Conservation (phyloP, 1,140 invertebrate genomes). For the Drosophila pruinosa region DNA sequence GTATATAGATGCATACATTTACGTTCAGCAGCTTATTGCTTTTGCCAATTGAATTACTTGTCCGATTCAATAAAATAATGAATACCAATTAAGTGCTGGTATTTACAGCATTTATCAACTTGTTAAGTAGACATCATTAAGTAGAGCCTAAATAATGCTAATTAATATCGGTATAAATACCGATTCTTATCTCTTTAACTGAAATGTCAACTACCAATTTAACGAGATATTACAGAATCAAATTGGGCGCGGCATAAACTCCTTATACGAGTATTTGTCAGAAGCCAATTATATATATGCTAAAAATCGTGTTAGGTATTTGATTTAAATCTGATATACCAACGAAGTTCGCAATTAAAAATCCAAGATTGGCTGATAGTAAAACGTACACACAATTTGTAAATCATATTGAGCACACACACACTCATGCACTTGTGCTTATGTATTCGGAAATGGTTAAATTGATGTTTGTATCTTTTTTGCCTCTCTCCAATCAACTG, state of each 20-base stretch:
- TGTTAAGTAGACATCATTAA: not conserved
- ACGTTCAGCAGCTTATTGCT: not conserved
- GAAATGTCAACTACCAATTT: no score
- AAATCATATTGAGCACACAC: conserved; percentile 14
- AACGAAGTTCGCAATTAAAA: not conserved
- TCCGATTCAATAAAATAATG: conserved; percentile 15
- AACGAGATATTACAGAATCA: no score
- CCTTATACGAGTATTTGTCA: no score
- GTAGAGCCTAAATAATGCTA: no score
- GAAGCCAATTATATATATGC: not conserved
- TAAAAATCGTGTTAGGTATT: not conserved
- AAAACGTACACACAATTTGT: conserved; percentile 6
- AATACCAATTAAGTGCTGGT: conserved; percentile 10
- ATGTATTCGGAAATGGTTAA: conserved; percentile 1
- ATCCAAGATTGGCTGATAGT: no score
- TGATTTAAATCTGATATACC: not conserved
- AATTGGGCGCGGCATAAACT: no score
- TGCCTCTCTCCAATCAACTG: not conserved
- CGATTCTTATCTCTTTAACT: no score
- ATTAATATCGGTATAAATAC: no score
- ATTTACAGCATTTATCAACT: no score
- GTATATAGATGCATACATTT: no score
- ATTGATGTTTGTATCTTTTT: not conserved
- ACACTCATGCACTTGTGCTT: not conserved
- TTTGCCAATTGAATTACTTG: conserved; percentile 14